Base-by-base conservation (phyloP, 1,140 invertebrate genomes). In the Caenorhabditis inopinata region DNA sequence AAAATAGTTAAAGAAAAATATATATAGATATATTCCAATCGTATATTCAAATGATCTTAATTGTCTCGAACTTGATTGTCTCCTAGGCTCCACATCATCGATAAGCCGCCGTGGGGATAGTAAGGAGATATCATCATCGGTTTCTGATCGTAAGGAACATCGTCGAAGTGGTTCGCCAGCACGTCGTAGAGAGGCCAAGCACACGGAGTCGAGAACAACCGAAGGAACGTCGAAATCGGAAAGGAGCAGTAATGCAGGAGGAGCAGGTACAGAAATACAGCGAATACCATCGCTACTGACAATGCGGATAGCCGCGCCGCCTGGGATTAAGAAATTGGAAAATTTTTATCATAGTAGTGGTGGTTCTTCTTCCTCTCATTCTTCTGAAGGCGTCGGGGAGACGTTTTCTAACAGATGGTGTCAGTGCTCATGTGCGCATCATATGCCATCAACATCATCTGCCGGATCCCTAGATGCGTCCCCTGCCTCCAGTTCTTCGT, bases 361-460 rank as follows among this genome's bases (percentile, higher is more conserved):
- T 68, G 18, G 16, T 25, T 53, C 49, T 25, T 68, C 58, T 38
- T 21, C 27, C 5, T 42, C 38, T 42, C 38, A 42, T 42, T 42
- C 38, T 7, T 68, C 58, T 68, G 58, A 68, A 42, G n/a, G 14
- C 58, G 16, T 68, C 32, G 58, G 58, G 18, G 58, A 68, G 58
- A 42, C 58, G 58, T 68, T 68, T 68, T 68, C 58, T 68, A 68
- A 42, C 32, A 68, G 58, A 68, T 68, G 58, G 58, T 68, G 58
- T 68, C 58, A 68, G 58, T 68, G 58, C 32, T 68, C 58, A 38
- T 68, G 58, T 68, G 58, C 58, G 32, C 58, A 68, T 68, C 58
- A 68, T 21, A 18, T 68, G 58, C 58, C 58, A 6, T 38, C 58
- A 9, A 38, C 58, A n/a, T 68, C 58, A 5, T 16, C 58, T 11